Evolutionary conservation across 2,797 vertebrate species (phyloP), one percentile per base, ranked within the genome.

Genomic region (Siniperca scherzeri): DNA sequence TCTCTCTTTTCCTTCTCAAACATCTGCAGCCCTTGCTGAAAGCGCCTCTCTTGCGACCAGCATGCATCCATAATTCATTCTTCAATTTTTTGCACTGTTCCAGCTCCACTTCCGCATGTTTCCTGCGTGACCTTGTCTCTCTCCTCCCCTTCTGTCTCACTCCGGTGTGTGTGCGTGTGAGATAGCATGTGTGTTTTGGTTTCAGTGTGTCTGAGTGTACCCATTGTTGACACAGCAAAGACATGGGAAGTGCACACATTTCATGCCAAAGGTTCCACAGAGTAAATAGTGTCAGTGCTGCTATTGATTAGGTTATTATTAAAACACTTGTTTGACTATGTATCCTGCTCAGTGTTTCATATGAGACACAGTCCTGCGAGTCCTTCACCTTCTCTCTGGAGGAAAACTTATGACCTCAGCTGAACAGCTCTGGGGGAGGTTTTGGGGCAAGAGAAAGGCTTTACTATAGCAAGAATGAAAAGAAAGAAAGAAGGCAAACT

Each of bases 1-100:
- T 50, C 46, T 81, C 61, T 62, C 59, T 82, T 75, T 72, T 80
- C 69, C 36, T 33, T 78, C 74, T 86, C 69, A 70, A 80, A 91
- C 89, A 91, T 93, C 88, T 93, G 90, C 86, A 90, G 80, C 81
- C 84, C 69, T 77, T 25, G 33, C 88, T 75, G 75, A 81, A 83
- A 33, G 68, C 19, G 5, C 87, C 64, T 87, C 80, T 87, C 80
- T 27, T 90, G 89, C 89, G 82, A 85, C 87, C 87, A 59, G 68
- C 88, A 64, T 64, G 55, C 87, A 91, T 95, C 83, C 78, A 93
- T 91, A 92, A 93, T 93, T 94, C 88, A 93, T 93, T 82, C 70
- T 30, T 69, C 65, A 80, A 67, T 76, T 89, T 89, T 85, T 86
- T 40, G 4, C 74, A 68, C 69, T 16, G 27, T 75, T 78, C 71